Evolutionary conservation across 2,797 vertebrate genomes (phyloP).

Genomic region (Eupleurogrammus muticus): DNA sequence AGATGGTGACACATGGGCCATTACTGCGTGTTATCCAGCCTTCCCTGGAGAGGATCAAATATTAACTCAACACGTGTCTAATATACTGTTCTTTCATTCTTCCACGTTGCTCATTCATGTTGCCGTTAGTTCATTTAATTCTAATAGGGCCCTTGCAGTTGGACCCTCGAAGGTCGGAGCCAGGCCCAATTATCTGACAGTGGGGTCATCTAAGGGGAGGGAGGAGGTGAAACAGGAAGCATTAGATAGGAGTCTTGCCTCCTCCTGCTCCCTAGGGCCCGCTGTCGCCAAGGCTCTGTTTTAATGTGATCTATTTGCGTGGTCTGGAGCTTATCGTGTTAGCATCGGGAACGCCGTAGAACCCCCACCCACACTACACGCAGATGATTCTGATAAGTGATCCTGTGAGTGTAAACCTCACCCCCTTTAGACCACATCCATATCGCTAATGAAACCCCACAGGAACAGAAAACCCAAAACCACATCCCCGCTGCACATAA

Average conservation of each 20-base stretch:
- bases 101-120: slow-evolving; percentile 52
- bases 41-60: slow-evolving; percentile 66
- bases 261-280: slow-evolving; percentile 72
- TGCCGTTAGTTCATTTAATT: slow-evolving; percentile 60
- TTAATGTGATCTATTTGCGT: slow-evolving; percentile 78
- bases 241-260: slow-evolving; percentile 75
- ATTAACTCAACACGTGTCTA: slow-evolving; percentile 75
- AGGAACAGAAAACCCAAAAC: slow-evolving; percentile 80
- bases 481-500: slow-evolving; percentile 80
- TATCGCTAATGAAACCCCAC: slow-evolving; percentile 70
- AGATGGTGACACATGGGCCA: slow-evolving; percentile 75
- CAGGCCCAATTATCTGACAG: slow-evolving; percentile 63
- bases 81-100: slow-evolving; percentile 48
- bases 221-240: slow-evolving; percentile 76
- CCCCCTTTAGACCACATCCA: slow-evolving; percentile 64
- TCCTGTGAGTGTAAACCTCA: slow-evolving; percentile 59
- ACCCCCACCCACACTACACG: slow-evolving; percentile 80
- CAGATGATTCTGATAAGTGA: slow-evolving; percentile 79
- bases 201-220: slow-evolving; percentile 74
- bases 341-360: slow-evolving; percentile 75
- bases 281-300: slow-evolving; percentile 72
- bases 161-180: slow-evolving; percentile 23
- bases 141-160: slow-evolving; percentile 59
- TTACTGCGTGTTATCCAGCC: slow-evolving; percentile 71
- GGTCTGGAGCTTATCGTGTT: slow-evolving; percentile 75